Evolutionary conservation across 2,113 vertebrate species (phyloP).

Genomic region (Oryzias celebensis): DNA sequence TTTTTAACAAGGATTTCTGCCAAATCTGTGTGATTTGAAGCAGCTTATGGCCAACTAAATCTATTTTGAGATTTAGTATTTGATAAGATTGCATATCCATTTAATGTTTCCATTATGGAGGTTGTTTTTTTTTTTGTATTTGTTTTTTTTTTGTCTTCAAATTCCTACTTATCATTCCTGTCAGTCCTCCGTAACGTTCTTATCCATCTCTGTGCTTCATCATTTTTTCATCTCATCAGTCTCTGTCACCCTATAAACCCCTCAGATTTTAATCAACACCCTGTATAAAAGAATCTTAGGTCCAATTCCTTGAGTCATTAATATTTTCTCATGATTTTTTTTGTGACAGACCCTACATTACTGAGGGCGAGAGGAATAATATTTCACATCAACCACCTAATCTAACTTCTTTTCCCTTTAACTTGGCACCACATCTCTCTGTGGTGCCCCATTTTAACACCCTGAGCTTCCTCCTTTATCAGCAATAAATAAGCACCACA

Average conservation of each 20-base stretch:
- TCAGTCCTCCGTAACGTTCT: not conserved
- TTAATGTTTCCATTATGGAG: too few species aligned
- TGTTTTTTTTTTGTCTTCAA: too few species aligned
- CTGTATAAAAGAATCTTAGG: constrained; percentile 12
- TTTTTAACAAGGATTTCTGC: not conserved
- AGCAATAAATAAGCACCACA: constrained; percentile 41
- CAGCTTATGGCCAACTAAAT: too few species aligned
- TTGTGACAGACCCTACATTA: constrained; percentile 21
- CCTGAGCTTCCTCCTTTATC: constrained; percentile 25
- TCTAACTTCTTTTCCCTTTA: constrained; percentile 6
- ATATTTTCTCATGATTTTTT: constrained; percentile 35
- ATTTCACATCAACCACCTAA: constrained; percentile 30
- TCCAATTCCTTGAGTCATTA: constrained; percentile 17
- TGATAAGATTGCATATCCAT: too few species aligned
- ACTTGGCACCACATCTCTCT: constrained; percentile 10
- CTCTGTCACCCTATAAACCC: constrained; percentile 11
- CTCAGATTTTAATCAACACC: constrained; percentile 45
- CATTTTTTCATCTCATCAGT: constrained; percentile 27
- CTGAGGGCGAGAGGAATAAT: constrained; percentile 24
- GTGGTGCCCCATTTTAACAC: constrained; percentile 12
- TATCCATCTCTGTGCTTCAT: constrained; percentile 12
- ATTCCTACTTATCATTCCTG: not conserved
- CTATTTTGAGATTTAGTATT: too few species aligned
- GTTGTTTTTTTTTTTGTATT: too few species aligned
- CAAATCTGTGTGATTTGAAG: too few species aligned